These are phyloP conservation scores for Sthenelais limicola DNA, from an alignment of 2,888 invertebrate genomes.

Conservation along the genomic window DNA sequence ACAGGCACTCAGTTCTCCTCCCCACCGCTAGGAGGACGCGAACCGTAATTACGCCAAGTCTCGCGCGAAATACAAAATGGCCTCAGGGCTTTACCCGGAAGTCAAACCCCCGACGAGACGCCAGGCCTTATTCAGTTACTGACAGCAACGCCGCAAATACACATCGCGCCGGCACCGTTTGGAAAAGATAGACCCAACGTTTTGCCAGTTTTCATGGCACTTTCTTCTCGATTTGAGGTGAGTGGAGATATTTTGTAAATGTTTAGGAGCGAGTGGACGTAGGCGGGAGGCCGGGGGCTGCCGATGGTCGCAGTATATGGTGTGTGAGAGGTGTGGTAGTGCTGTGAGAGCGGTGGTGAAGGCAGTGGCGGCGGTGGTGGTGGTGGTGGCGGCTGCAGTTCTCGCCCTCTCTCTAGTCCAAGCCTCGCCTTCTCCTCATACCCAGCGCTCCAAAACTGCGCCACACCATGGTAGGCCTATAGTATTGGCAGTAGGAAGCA, in stretches of 20 bases:
- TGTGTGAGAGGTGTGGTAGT: not conserved
- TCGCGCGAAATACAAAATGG: constrained; percentile 44
- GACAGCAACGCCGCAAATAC: constrained; percentile 32
- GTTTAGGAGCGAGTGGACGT: not conserved
- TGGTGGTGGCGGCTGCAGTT: not conserved
- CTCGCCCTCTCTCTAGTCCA: not conserved
- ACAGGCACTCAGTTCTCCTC: constrained; percentile 2
- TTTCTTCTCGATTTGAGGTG: not conserved
- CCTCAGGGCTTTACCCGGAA: constrained; percentile 42
- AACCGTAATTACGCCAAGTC: constrained; percentile 41
- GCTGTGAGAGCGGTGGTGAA: not conserved
- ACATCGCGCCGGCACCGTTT: not conserved
- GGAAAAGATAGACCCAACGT: not conserved
- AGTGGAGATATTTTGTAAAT: not conserved
- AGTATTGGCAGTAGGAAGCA: not conserved
- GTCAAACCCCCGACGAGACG: constrained; percentile 39
- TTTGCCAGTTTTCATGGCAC: not conserved
- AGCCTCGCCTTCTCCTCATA: no score
- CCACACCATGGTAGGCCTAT: not conserved
- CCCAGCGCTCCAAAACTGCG: no score
- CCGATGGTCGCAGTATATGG: not conserved
- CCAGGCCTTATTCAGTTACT: constrained; percentile 45
- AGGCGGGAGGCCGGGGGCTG: not conserved
- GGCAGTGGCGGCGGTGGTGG: not conserved
- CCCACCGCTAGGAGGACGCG: constrained; percentile 29